Conservation (phyloP, 2,113 vertebrate genomes). For the Trachemys scripta region DNA sequence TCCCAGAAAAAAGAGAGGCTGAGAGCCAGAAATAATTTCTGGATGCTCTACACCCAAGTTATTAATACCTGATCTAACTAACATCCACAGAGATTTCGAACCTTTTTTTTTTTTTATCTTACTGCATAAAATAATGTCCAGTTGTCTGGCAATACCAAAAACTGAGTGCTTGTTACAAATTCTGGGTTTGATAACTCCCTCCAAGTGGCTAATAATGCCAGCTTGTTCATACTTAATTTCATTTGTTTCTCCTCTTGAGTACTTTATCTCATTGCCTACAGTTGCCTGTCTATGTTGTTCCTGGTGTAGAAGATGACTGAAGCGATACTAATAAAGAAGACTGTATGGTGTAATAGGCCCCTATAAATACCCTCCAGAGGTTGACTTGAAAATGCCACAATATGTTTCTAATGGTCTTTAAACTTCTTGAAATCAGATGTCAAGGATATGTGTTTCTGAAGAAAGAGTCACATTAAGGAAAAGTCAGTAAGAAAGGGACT, state of each 20-base stretch:
- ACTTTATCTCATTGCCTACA: slow-evolving; percentile 16
- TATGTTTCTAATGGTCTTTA: slow-evolving; percentile 39
- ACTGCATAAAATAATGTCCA: neutral
- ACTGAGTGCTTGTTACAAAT: neutral
- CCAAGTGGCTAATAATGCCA: neutral
- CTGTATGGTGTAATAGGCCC: neutral
- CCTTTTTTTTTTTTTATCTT: neutral
- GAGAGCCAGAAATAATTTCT: slow-evolving; percentile 1
- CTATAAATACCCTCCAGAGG: neutral
- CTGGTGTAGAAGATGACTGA: slow-evolving; percentile 33
- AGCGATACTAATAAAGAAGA: slow-evolving; percentile 9
- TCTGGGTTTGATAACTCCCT: slow-evolving; percentile 17
- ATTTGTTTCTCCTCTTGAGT: slow-evolving; percentile 35
- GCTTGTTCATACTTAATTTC: slow-evolving; percentile 51
- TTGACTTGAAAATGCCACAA: slow-evolving; percentile 19
- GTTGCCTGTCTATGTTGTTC: neutral
- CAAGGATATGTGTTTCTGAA: slow-evolving; percentile 17
- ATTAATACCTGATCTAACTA: slow-evolving; percentile 40
- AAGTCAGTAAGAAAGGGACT: neutral
- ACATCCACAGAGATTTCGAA: neutral
- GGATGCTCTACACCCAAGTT: slow-evolving; percentile 24
- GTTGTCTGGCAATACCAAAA: slow-evolving; percentile 10
- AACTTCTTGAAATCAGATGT: slow-evolving; percentile 27
- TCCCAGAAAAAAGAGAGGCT: neutral
- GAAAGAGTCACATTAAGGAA: neutral